A percentile compares a stretch with the other conserved stretches of the same genome.
Conservation (phyloP, 2,113 vertebrate species). For the Progne subis region DNA sequence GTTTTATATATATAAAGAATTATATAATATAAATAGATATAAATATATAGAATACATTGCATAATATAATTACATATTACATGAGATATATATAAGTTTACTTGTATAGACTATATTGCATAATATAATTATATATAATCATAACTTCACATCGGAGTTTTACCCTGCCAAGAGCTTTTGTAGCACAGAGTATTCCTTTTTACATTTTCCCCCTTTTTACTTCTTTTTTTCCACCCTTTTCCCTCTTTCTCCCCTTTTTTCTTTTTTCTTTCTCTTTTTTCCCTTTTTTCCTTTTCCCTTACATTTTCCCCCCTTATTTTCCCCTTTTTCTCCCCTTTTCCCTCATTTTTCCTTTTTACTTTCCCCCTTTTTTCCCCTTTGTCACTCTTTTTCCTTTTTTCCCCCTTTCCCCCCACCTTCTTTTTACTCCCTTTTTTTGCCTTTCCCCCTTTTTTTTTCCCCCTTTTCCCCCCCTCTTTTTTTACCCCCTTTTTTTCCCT, state of each 20-base stretch:
- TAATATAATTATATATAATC: not conserved
- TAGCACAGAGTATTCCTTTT: not conserved
- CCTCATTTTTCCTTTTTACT: too few relatives aligned
- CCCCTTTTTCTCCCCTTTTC: not conserved
- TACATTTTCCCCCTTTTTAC: rapidly evolving
- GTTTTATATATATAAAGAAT: not conserved
- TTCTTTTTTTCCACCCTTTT: rapidly evolving
- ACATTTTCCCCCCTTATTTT: rapidly evolving
- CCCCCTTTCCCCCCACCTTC: rapidly evolving
- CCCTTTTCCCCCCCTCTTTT: too few relatives aligned
- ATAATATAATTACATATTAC: not conserved
- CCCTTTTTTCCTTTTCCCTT: too few relatives aligned
- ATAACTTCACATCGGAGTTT: not conserved
- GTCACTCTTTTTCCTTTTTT: too few relatives aligned
- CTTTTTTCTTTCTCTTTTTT: not conserved
- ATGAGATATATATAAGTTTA: not conserved
- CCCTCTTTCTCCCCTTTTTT: rapidly evolving
- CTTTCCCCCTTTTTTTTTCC: too few relatives aligned
- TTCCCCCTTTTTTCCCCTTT: not conserved
- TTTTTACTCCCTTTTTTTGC: too few relatives aligned
- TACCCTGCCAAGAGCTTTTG: not conserved
- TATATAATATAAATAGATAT: not conserved
- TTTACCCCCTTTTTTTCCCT: too few relatives aligned
- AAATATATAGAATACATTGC: not conserved
- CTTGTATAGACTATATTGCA: not conserved